Percentiles rank a stretch among this genome's conserved stretches.
phyloP scores from a whole-genome alignment of 30 jellyfish, hydroid and myxozoan species.

The Cassiopea xamachana region DNA sequence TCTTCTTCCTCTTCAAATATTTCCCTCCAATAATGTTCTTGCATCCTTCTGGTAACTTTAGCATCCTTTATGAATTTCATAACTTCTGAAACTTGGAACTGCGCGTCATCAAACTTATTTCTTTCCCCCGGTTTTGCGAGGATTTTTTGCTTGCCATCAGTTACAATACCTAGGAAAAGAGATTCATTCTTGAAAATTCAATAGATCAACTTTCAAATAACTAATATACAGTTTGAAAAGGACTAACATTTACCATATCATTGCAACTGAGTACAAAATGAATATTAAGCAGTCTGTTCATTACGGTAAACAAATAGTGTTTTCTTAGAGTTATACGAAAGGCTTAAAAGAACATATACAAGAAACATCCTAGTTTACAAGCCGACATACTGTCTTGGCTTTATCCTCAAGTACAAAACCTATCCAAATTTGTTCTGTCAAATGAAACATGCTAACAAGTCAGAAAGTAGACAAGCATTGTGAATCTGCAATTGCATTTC shows the following conservation, averaged over 20 bases:
- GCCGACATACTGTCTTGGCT: too few species aligned
- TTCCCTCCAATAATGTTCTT: conserved; percentile 1
- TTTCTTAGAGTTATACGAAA: neutral
- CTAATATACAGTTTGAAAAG: neutral
- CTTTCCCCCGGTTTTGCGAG: conserved; percentile 83
- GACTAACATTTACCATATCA: neutral
- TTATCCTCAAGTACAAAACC: too few species aligned
- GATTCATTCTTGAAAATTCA: too few species aligned
- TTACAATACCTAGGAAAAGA: conserved; percentile 53
- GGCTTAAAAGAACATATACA: neutral
- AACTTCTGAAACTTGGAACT: conserved; percentile 18
- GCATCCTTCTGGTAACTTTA: conserved; percentile 41
- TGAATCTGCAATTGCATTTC: too few species aligned
- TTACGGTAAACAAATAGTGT: neutral
- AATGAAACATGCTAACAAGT: too few species aligned
- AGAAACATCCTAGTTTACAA: too few species aligned
- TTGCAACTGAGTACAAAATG: neutral
- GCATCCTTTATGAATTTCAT: conserved; percentile 45
- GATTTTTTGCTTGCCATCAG: conserved; percentile 79
- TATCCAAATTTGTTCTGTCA: too few species aligned
- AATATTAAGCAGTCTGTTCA: neutral
- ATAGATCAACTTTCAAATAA: too few species aligned
- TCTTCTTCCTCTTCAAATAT: conserved; percentile 57
- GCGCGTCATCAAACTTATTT: conserved; percentile 53
- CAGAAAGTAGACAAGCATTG: too few species aligned